Percentiles rank a stretch among this genome's conserved stretches.
Evolutionary conservation across 2,797 vertebrate species (phyloP).

Genomic region (Tapera naevia): DNA sequence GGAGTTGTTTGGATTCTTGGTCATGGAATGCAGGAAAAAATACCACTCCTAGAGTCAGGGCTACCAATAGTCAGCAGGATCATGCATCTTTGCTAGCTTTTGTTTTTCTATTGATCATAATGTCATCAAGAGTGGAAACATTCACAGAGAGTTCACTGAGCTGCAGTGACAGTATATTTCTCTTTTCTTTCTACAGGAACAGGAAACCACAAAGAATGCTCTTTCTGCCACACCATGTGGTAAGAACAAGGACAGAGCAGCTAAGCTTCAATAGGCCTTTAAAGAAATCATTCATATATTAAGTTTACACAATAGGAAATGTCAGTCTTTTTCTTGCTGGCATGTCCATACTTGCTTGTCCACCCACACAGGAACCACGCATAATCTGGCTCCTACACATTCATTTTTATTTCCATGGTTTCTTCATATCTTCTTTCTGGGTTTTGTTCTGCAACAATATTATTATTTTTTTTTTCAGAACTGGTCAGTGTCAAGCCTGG

Average conservation of each 20-base stretch:
- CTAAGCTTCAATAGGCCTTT: not conserved
- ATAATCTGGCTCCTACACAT: not conserved
- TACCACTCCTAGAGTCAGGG: not conserved
- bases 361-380: not conserved
- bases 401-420: not conserved
- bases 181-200: not conserved
- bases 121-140: not conserved
- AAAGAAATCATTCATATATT: not conserved
- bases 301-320: not conserved
- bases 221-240: not conserved
- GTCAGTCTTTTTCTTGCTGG: slow-evolving; percentile 18
- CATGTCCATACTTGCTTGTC: not conserved
- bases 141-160: not conserved
- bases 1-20: not conserved
- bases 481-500: not conserved
- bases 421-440: not conserved
- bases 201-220: not conserved
- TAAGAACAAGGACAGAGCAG: not conserved
- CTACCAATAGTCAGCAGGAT: not conserved
- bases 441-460: not conserved
- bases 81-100: not conserved
- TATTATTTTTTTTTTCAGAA: not conserved
- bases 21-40: not conserved
- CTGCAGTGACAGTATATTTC: not conserved
- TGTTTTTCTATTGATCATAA: not conserved